A percentile compares a stretch with the other conserved stretches of the same genome.
phyloP scores from a whole-genome alignment of 2,888 invertebrate species.

The Operophtera brumata region DNA sequence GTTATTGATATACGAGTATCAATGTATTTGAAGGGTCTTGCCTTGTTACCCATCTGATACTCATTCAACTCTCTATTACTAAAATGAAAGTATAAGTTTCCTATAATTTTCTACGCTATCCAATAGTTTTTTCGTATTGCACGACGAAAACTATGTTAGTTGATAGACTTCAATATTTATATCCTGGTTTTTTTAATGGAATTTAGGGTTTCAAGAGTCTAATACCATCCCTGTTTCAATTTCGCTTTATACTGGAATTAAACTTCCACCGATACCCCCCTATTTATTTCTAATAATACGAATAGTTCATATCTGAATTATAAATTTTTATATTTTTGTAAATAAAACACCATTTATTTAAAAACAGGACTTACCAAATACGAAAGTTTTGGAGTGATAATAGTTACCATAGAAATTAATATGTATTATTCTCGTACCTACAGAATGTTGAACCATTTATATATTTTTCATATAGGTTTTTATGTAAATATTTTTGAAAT shows the following conservation, averaged over 20 bases:
- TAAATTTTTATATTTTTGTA: slow-evolving; percentile 15
- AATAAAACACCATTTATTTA: slow-evolving; percentile 30
- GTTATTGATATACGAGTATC: background rate
- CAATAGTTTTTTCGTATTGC: background rate
- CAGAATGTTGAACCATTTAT: slow-evolving; percentile 46
- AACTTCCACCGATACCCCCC: slow-evolving; percentile 54
- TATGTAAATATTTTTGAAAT: slow-evolving; percentile 67
- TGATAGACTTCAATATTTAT: no score
- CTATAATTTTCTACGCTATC: background rate
- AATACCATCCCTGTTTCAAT: background rate
- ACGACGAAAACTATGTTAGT: background rate
- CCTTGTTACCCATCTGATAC: background rate
- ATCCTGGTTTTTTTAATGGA: background rate
- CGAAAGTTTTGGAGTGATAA: slow-evolving; percentile 68
- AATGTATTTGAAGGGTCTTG: background rate
- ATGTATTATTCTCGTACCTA: slow-evolving; percentile 40
- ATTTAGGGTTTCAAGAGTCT: background rate
- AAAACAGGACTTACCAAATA: slow-evolving; percentile 45
- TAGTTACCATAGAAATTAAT: slow-evolving; percentile 72
- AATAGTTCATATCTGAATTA: slow-evolving; percentile 31
- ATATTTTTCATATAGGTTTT: slow-evolving; percentile 46
- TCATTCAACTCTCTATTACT: background rate
- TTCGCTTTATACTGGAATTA: slow-evolving; percentile 35
- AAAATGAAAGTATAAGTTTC: background rate
- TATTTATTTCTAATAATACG: slow-evolving; percentile 57